Conservation (phyloP, 2,888 invertebrate species). For the Idaea dimidiata region DNA sequence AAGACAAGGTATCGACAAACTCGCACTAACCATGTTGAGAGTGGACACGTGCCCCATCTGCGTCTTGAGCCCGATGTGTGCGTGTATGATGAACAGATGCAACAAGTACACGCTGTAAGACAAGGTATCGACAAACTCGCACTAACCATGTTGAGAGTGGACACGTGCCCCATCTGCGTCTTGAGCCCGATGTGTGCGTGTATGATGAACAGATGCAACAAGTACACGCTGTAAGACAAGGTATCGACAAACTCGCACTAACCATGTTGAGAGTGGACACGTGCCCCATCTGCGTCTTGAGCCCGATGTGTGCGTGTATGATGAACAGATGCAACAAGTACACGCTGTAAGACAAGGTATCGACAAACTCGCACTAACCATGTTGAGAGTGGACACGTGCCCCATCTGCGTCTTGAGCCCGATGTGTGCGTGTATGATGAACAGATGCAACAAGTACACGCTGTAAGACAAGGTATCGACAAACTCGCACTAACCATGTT, state of each 20-base stretch:
- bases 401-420: slow-evolving; percentile 24
- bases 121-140: slow-evolving; percentile 17
- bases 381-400: slow-evolving; percentile 23
- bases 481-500: slow-evolving; percentile 20
- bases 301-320: slow-evolving; percentile 22
- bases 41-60: no score
- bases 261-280: slow-evolving; percentile 21
- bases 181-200: slow-evolving; percentile 21
- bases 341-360: slow-evolving; percentile 7
- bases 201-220: slow-evolving; percentile 9
- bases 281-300: slow-evolving; percentile 26
- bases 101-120: not conserved
- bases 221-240: not conserved
- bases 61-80: no score
- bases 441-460: not conserved
- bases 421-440: slow-evolving; percentile 20
- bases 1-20: no score
- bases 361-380: slow-evolving; percentile 22
- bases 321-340: not conserved
- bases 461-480: slow-evolving; percentile 11
- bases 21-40: no score
- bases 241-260: slow-evolving; percentile 22
- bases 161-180: slow-evolving; percentile 28
- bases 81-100: no score
- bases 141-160: slow-evolving; percentile 20